Evolutionary conservation across 2,888 invertebrate species (phyloP).

Genomic region (Rhodophaea formosa): DNA sequence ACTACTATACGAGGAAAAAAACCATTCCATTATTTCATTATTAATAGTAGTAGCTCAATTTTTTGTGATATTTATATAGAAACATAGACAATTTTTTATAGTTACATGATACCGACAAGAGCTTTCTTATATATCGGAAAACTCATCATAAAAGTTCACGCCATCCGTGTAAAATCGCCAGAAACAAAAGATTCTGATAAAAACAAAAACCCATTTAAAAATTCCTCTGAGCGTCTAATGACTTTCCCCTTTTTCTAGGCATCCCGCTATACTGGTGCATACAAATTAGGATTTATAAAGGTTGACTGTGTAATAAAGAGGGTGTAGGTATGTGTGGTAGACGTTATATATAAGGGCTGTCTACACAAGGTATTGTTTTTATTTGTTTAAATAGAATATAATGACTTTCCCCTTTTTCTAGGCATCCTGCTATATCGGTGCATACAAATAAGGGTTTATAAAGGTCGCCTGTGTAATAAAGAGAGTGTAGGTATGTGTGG

Average conservation of each 20-base stretch:
- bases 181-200: no score
- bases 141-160: no score
- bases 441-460: conserved; percentile 11
- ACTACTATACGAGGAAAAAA: no score
- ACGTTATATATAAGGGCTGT: not conserved
- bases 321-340: not conserved
- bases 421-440: not conserved
- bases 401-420: not conserved
- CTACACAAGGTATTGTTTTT: not conserved
- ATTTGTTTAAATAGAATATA: not conserved
- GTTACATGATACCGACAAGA: no score
- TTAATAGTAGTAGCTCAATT: no score
- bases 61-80: no score
- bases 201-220: no score
- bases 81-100: no score
- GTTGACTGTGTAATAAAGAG: conserved; percentile 1
- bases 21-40: no score
- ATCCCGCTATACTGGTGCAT: conserved; percentile 6
- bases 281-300: conserved; percentile 14
- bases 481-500: not conserved
- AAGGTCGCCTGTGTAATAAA: conserved; percentile 5
- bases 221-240: not conserved
- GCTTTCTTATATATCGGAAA: no score
- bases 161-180: no score
- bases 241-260: not conserved